A percentile compares a stretch with the other conserved stretches of the same genome.
Evolutionary conservation across 2,888 invertebrate species (phyloP).

Genomic region (Thysanoteuthis rhombus): DNA sequence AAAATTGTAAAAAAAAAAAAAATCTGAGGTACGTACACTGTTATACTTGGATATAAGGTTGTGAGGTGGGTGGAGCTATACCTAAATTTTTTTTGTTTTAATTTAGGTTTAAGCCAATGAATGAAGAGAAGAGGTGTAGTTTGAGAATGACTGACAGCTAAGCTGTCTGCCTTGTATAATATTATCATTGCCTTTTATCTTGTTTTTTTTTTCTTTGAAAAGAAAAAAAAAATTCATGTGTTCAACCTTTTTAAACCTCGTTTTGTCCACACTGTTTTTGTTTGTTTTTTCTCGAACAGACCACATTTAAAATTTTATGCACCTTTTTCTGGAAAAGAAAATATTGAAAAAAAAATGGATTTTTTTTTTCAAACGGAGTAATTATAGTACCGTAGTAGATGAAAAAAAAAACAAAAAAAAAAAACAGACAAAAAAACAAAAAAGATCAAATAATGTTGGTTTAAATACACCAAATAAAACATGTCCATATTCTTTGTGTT

Average conservation of each 20-base stretch:
- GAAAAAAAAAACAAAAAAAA: neutral
- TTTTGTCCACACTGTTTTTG: neutral
- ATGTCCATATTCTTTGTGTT: neutral
- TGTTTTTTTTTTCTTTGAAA: neutral
- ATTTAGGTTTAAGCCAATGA: slow-evolving; percentile 12
- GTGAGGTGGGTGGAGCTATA: neutral
- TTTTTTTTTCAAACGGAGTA: neutral
- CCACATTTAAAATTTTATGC: neutral
- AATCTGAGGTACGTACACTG: neutral
- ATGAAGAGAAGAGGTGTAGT: neutral
- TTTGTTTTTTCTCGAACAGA: neutral
- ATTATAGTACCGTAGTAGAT: neutral
- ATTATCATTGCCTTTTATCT: neutral
- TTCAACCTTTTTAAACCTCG: neutral
- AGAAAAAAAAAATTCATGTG: neutral
- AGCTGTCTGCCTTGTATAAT: neutral
- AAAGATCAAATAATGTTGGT: neutral
- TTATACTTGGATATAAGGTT: neutral
- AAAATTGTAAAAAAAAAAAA: neutral
- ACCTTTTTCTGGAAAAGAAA: neutral
- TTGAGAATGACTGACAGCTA: neutral
- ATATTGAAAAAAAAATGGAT: neutral
- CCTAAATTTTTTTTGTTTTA: neutral
- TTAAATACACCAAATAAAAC: neutral
- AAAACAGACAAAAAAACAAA: neutral